Conservation (phyloP, 23 tunicate species). For the Trididemnum miniatum region DNA sequence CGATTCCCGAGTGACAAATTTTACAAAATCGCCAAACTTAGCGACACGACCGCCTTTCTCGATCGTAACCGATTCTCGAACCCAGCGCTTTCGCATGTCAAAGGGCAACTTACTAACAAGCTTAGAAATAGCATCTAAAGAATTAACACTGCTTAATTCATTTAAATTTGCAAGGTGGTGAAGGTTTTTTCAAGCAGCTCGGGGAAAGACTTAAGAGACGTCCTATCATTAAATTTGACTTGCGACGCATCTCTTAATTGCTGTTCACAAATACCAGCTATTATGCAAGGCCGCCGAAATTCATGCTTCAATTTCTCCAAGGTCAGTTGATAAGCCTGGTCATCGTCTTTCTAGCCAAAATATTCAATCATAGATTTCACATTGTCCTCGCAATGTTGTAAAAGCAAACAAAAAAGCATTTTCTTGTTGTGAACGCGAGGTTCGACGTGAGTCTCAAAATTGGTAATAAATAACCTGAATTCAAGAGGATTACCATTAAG, state of each 20-base stretch:
- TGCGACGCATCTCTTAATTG: background rate
- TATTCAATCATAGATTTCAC: background rate
- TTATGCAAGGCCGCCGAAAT: background rate
- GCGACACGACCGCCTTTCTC: background rate
- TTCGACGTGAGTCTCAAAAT: background rate
- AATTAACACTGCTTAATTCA: background rate
- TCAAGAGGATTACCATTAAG: background rate
- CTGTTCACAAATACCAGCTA: background rate
- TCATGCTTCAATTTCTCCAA: background rate
- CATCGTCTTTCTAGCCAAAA: background rate
- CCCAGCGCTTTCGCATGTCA: background rate
- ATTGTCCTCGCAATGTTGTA: background rate
- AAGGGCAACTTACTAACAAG: background rate
- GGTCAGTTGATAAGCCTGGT: background rate
- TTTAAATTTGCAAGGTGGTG: background rate
- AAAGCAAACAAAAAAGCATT: background rate
- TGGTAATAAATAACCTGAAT: background rate
- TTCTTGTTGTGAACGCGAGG: background rate
- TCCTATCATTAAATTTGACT: background rate
- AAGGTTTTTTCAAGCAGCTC: background rate
- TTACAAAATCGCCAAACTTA: background rate
- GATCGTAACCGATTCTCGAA: background rate
- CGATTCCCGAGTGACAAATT: background rate
- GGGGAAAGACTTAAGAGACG: background rate
- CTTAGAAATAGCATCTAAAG: background rate